Evolutionary conservation across 35 echinoderm and acorn worm species (phyloP), one percentile per base, ranked within the genome.

Genomic region (Apostichopus californicus): DNA sequence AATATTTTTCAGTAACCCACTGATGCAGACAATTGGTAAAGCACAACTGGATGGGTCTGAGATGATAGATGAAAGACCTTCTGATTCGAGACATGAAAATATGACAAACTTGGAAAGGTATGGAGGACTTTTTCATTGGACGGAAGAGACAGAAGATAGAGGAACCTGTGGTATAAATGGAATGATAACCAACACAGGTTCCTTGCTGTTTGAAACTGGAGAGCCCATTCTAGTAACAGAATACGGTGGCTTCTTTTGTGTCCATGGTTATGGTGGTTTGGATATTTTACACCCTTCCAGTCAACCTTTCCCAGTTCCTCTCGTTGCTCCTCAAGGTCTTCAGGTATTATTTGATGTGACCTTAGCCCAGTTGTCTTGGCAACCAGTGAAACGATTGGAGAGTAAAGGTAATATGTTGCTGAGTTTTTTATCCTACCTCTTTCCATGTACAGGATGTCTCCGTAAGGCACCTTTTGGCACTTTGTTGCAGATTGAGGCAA

Each of bases 221-320:
- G 64, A 54, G 5, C 0, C 17, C 13, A 46, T 3, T 46, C 34
- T 3, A 4, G 34, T 0, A 46, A 46, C 46, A 2, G 80, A 94
- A 9, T 73, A 56, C 83, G 14, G 18, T 57, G 1, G 60, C 4
- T 96, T 93, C 73, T 5, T 65, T 5, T 94, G 91, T 77, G 15
- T 46, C 10, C 75, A 89, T 80, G 96, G 78, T 54, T 94, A 66
- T 46, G 91, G 93, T 77, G 94, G 92, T 5, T 77, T 95, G 73
- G 94, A 95, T 24, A 73, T 98, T 21, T 94, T 79, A 28, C 94
- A 94, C 77, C 92, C 96, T 3, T 70, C 65, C 18, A 81, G 71
- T 55, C 94, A 98, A 68, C 96, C 96, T 5, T 73, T 94, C 58
- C 96, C 96, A 20, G 61, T 92, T 13, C 96, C 96, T 28, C 18